Evolutionary conservation across 2,797 vertebrate species (phyloP).

Genomic region (Threskiornis aethiopicus): DNA sequence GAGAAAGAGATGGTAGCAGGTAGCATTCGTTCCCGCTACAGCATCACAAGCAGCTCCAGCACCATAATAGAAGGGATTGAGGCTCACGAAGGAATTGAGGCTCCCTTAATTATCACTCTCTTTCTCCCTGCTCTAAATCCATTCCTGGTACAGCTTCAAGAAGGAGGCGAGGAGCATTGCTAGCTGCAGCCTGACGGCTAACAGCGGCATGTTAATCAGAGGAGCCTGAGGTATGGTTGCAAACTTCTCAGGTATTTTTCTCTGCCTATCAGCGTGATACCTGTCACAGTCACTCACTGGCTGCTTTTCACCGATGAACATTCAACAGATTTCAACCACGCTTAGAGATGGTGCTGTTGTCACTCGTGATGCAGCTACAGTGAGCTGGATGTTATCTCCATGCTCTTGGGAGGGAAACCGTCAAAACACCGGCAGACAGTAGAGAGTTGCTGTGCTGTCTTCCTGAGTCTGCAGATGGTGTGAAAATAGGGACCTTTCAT

Average conservation of each 20-base stretch:
- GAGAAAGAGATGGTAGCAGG: neutral
- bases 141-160: neutral
- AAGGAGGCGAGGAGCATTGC: neutral
- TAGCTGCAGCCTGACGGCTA: neutral
- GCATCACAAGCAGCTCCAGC: neutral
- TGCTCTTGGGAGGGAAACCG: neutral
- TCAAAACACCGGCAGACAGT: neutral
- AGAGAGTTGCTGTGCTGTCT: neutral
- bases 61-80: neutral
- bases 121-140: neutral
- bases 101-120: neutral
- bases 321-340: neutral
- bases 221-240: neutral
- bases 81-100: neutral
- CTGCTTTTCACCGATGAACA: neutral
- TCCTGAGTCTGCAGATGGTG: neutral
- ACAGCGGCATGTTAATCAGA: neutral
- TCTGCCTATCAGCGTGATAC: neutral
- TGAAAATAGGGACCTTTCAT: slow-evolving; percentile 9
- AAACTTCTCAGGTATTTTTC: neutral
- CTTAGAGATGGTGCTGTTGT: neutral
- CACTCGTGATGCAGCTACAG: neutral
- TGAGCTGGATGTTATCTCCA: neutral
- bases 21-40: neutral
- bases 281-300: neutral